These are phyloP conservation scores for Cheilosia vernalis DNA, from an alignment of 2,888 invertebrate genomes.

Conservation along the genomic window DNA sequence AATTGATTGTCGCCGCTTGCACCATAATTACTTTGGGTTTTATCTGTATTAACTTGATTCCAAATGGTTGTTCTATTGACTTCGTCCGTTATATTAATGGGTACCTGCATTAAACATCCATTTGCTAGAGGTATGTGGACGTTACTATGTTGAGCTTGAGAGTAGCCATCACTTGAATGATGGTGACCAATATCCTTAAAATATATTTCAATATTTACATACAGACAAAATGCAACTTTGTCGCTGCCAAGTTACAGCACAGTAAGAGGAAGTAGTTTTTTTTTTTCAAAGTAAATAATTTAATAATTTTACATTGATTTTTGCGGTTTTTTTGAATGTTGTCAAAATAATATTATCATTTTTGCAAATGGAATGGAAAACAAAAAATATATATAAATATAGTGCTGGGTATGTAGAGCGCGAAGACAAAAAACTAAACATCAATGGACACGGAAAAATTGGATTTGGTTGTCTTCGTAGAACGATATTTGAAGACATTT, in stretches of 20 bases:
- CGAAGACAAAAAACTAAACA: constrained; percentile 22
- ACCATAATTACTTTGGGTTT: constrained; percentile 58
- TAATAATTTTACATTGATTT: constrained; percentile 11
- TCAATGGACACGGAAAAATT: constrained; percentile 46
- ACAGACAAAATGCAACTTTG: constrained; percentile 22
- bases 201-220: constrained; percentile 72
- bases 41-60: constrained; percentile 93
- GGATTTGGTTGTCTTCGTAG: not conserved
- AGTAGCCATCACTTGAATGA: constrained; percentile 81
- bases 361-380: constrained; percentile 16
- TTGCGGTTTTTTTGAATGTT: constrained; percentile 25
- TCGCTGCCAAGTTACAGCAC: constrained; percentile 8
- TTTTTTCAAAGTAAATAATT: not conserved
- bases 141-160: constrained; percentile 79
- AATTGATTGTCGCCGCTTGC: constrained; percentile 79
- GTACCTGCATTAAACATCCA: constrained; percentile 92
- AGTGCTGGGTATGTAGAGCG: constrained; percentile 20
- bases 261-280: not conserved
- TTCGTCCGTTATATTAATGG: constrained; percentile 96
- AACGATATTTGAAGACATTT: not conserved
- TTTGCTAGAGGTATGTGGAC: constrained; percentile 90
- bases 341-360: constrained; percentile 26
- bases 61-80: constrained; percentile 96
- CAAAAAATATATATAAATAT: constrained; percentile 16
- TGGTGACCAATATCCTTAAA: constrained; percentile 81